Percentiles rank a stretch among this genome's conserved stretches.
Evolutionary conservation across 2,113 vertebrate species (phyloP).

Genomic region (Tupaia chinensis): DNA sequence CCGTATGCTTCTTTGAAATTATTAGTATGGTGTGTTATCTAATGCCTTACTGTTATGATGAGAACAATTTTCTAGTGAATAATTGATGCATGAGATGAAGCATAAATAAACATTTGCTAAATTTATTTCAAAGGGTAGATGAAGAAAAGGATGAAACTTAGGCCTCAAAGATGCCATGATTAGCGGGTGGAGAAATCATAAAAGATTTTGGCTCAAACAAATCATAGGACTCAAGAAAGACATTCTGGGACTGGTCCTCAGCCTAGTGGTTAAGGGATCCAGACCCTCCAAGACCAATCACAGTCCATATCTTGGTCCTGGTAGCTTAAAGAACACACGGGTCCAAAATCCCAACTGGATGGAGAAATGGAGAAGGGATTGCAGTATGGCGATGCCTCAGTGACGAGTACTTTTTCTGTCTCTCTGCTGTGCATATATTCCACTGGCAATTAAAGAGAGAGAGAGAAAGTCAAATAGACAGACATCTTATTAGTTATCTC

Average conservation of each 20-base stretch:
- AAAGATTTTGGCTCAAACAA: neutral
- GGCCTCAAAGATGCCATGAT: neutral
- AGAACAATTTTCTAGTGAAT: neutral
- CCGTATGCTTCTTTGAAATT: neutral
- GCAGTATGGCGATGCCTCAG: no score
- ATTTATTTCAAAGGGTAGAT: neutral
- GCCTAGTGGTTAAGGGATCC: no score
- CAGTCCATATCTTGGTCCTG: no score
- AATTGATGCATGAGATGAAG: neutral
- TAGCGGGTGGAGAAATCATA: neutral
- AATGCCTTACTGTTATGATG: neutral
- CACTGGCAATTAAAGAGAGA: no score
- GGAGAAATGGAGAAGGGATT: no score
- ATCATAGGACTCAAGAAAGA: neutral
- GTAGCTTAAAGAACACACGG: no score
- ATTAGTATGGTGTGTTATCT: neutral
- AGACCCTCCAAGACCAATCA: no score
- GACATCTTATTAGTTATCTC: neutral
- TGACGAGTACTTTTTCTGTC: no score
- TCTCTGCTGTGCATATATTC: no score
- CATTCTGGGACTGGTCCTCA: no score
- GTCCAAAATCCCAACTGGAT: no score
- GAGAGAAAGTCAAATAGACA: no score
- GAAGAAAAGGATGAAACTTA: neutral
- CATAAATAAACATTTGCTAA: neutral